Evolutionary conservation across 2,797 vertebrate species (phyloP).

Genomic region (Muraenolepis orangiensis): DNA sequence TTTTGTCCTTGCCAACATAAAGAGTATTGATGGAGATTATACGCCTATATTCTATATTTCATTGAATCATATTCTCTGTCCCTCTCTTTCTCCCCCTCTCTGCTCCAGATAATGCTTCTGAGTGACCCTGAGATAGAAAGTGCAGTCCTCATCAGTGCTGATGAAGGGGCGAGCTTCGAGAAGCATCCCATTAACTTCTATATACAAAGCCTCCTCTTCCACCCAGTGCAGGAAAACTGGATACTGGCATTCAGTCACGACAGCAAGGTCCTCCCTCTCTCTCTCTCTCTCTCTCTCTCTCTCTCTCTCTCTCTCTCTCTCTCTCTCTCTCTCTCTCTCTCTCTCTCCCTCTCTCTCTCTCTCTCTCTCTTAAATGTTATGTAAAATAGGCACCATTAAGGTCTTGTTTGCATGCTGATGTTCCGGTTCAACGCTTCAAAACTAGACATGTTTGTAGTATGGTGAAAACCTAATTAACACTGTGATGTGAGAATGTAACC

Average conservation of each 20-base stretch:
- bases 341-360: not conserved
- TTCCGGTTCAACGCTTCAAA: not conserved
- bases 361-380: not conserved
- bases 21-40: not conserved
- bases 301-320: too few relatives aligned
- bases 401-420: not conserved
- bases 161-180: conserved; percentile 94
- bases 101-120: conserved; percentile 91
- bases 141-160: conserved; percentile 92
- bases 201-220: conserved; percentile 93
- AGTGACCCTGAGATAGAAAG: conserved; percentile 94
- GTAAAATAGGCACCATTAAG: not conserved
- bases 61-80: too few relatives aligned
- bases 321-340: not conserved
- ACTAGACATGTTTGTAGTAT: not conserved
- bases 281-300: not conserved
- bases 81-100: not conserved
- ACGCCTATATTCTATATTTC: too few relatives aligned
- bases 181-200: conserved; percentile 91
- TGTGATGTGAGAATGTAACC: conserved; percentile 5
- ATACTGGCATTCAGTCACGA: conserved; percentile 93
- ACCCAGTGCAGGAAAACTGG: conserved; percentile 93
- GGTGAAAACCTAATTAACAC: not conserved
- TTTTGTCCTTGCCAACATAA: not conserved
- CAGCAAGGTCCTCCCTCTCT: conserved; percentile 75